Conservation (phyloP, 2,797 vertebrate species). For the Lagorchestes hirsutus region DNA sequence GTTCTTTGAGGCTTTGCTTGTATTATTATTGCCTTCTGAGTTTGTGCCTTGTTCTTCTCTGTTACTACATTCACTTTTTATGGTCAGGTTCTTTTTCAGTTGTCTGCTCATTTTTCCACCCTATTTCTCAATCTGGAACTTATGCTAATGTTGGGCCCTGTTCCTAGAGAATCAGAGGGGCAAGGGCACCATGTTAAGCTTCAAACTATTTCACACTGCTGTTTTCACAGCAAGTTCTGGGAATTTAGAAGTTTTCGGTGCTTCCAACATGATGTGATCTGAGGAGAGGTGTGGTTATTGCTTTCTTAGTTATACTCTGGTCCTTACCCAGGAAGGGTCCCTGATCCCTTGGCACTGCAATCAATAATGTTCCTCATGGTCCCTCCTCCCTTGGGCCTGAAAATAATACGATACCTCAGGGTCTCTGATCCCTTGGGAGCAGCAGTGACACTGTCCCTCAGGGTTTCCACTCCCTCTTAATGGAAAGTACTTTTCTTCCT, state of each 20-base stretch:
- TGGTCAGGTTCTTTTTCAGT: not conserved
- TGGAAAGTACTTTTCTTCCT: too few species aligned
- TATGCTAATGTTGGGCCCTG: not conserved
- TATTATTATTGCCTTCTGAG: not conserved
- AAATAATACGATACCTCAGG: not conserved
- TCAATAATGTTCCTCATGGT: not conserved
- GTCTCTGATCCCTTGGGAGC: not conserved
- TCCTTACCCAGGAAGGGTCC: not conserved
- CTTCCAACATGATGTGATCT: not conserved
- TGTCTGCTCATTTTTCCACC: not conserved
- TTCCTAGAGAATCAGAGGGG: not conserved
- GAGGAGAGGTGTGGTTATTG: not conserved
- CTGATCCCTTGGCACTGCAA: not conserved
- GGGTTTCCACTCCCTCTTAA: too few species aligned
- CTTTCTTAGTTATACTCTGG: not conserved
- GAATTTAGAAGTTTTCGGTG: too few species aligned
- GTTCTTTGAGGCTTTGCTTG: too few species aligned
- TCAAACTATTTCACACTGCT: not conserved
- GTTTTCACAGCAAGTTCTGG: not conserved
- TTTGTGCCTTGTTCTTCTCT: not conserved
- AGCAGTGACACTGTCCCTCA: not conserved
- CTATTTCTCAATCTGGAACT: not conserved
- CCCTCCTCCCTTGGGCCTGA: not conserved
- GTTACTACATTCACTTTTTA: not conserved
- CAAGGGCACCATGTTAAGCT: not conserved